These are phyloP conservation scores for Arremon aurantiirostris DNA, from an alignment of 2,797 vertebrate genomes.

Conservation along the genomic window DNA sequence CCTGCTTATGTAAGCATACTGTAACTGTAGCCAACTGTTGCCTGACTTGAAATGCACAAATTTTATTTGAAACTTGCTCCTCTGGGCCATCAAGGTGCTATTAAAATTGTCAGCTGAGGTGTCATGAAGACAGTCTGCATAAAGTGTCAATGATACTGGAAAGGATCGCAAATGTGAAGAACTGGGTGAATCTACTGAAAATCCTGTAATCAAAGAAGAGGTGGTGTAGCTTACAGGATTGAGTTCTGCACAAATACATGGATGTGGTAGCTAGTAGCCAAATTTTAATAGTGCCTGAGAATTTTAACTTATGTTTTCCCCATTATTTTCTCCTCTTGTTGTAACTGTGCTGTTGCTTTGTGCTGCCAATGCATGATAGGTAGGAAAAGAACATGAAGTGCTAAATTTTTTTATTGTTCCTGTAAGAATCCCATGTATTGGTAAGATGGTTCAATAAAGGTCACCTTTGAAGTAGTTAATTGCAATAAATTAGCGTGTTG, in stretches of 20 bases:
- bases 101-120: not conserved
- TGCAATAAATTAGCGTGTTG: slow-evolving; percentile 20
- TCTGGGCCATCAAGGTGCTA: not conserved
- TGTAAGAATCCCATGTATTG: not conserved
- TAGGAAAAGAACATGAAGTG: not conserved
- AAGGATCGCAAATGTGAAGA: not conserved
- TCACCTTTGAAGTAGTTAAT: slow-evolving; percentile 60
- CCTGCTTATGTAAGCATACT: no score
- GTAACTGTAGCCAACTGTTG: not conserved
- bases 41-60: not conserved
- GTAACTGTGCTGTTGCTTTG: not conserved
- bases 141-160: not conserved
- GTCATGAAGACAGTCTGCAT: not conserved
- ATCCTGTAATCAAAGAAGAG: not conserved
- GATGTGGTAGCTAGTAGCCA: not conserved
- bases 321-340: not conserved
- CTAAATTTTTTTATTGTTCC: not conserved
- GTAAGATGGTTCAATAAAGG: slow-evolving; percentile 38
- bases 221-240: not conserved
- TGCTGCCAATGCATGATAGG: not conserved
- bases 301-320: not conserved
- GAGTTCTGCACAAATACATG: not conserved
- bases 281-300: not conserved
- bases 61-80: not conserved
- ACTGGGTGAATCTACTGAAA: not conserved